Conservation (phyloP, 2,113 vertebrate species). For the Synodontis membranacea region DNA sequence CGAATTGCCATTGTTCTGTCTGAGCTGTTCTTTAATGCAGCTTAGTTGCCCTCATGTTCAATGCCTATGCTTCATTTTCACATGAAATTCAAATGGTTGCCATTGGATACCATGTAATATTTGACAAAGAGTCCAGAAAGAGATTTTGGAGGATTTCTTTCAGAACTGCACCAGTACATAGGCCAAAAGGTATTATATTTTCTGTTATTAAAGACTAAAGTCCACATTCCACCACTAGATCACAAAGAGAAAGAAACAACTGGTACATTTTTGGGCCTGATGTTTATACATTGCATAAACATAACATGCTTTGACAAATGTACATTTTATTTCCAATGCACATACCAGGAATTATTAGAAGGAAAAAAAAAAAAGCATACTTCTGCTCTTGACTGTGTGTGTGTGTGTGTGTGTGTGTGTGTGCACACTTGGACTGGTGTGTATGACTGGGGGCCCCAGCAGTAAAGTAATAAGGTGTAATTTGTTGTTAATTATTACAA, state of each 20-base stretch:
- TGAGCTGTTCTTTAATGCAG: slow-evolving; percentile 41
- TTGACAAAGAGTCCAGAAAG: slow-evolving; percentile 44
- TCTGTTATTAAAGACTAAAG: slow-evolving; percentile 36
- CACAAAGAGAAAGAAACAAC: slow-evolving; percentile 11
- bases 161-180: slow-evolving; percentile 35
- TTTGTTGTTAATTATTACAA: neutral
- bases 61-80: slow-evolving; percentile 47
- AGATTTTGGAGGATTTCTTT: slow-evolving; percentile 40
- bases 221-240: slow-evolving; percentile 27
- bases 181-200: slow-evolving; percentile 36
- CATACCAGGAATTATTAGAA: neutral
- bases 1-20: slow-evolving; percentile 31
- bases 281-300: neutral
- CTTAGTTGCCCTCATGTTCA: slow-evolving; percentile 32
- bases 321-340: neutral
- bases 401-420: neutral
- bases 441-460: neutral
- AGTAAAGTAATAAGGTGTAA: neutral
- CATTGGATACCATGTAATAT: slow-evolving; percentile 51
- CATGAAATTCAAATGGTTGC: slow-evolving; percentile 49
- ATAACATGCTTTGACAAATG: neutral
- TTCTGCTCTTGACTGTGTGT: slow-evolving; percentile 3
- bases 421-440: neutral
- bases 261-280: slow-evolving; percentile 5
- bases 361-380: neutral